phyloP scores from a whole-genome alignment of 2,888 invertebrate genomes.

The Leptinotarsa rubiginosa region DNA sequence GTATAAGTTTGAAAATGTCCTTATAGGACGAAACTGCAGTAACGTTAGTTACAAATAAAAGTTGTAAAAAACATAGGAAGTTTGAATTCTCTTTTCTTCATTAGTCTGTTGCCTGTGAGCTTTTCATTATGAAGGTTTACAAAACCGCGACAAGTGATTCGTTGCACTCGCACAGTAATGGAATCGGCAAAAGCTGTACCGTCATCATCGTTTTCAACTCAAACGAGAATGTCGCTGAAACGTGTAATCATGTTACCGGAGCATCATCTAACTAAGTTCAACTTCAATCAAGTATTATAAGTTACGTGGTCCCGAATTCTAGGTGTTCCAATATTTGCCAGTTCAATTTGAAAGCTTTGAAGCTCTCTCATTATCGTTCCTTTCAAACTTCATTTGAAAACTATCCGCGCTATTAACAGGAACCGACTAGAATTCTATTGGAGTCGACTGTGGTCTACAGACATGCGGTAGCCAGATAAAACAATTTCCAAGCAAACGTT shows the following conservation, averaged over 20 bases:
- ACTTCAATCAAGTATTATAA: conserved; percentile 8
- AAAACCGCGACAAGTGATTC: too few relatives aligned
- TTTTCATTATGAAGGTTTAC: too few relatives aligned
- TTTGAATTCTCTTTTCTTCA: too few relatives aligned
- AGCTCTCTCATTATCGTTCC: background rate
- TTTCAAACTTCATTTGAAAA: background rate
- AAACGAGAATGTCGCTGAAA: background rate
- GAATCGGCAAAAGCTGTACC: background rate
- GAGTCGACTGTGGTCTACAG: background rate
- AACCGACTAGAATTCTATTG: background rate
- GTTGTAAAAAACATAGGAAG: too few relatives aligned
- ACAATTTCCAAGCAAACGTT: background rate
- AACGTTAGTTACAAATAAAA: too few relatives aligned
- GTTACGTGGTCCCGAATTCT: background rate
- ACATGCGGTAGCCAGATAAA: background rate
- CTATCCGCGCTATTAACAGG: background rate
- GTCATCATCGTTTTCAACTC: background rate
- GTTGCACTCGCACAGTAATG: too few relatives aligned
- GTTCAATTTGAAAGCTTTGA: conserved; percentile 7
- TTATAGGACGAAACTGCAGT: too few relatives aligned
- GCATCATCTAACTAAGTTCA: conserved; percentile 5
- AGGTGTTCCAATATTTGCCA: conserved; percentile 5
- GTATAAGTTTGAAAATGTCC: too few relatives aligned
- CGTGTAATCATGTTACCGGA: background rate
- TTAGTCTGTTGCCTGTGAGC: too few relatives aligned